Evolutionary conservation across 2,888 invertebrate species (phyloP).

Genomic region (Agelastica alni): DNA sequence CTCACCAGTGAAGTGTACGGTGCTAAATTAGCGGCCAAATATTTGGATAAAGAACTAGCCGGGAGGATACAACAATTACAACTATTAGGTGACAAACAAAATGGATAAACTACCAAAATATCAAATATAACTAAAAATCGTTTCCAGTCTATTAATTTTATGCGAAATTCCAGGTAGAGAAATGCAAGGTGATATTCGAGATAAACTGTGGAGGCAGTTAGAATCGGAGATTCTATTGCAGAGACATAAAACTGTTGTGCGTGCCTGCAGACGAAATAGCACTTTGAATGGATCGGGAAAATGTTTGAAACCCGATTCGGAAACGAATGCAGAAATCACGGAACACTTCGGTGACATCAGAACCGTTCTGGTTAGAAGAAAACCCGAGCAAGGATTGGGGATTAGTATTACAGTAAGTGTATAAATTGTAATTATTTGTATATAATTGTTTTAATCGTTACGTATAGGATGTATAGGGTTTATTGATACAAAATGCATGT

Average conservation of each 20-base stretch:
- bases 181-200: conserved; percentile 78
- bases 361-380: conserved; percentile 70
- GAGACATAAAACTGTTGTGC: conserved; percentile 79
- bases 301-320: conserved; percentile 47
- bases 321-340: conserved; percentile 45
- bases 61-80: conserved; percentile 85
- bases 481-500: too few relatives aligned
- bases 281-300: conserved; percentile 46
- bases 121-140: neutral
- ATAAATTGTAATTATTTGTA: neutral
- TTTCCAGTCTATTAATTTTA: neutral
- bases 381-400: conserved; percentile 79
- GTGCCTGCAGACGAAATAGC: conserved; percentile 64
- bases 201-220: conserved; percentile 79
- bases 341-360: conserved; percentile 62
- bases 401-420: conserved; percentile 78
- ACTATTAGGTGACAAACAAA: conserved; percentile 63
- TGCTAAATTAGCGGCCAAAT: conserved; percentile 82
- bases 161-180: conserved; percentile 61
- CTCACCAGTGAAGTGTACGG: conserved; percentile 83
- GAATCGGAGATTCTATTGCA: conserved; percentile 87
- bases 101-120: too few relatives aligned
- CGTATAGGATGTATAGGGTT: too few relatives aligned
- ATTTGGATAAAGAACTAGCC: conserved; percentile 83
- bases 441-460: too few relatives aligned